Base-by-base conservation (phyloP, 1,140 invertebrate species). In the Zophobas atratus region DNA sequence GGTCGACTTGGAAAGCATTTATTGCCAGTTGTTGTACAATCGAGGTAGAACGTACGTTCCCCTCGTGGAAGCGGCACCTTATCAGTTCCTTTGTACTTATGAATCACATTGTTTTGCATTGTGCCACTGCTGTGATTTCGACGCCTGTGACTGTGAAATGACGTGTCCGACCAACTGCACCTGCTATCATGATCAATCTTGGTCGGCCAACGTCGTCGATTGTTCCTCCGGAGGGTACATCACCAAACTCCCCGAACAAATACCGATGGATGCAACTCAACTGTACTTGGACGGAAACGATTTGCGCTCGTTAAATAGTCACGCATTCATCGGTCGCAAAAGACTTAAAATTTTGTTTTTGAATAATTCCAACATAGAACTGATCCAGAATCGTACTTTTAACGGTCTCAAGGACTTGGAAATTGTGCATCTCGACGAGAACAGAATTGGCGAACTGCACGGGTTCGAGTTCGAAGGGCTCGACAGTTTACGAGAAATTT, bases 111-210 rank as follows among this genome's bases (percentile, higher is more conserved):
- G 96, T 86, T 96, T 96, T 84, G 93, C 95, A 0, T 86, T 96
- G 53, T 98, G 96, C 85, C 94, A 97, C 80, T 98, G 96, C 87
- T 98, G 96, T 86, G 96, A 98, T 84, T 98, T 96, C 83, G 95
- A 97, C 86, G 96, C 96, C 34, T 98, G 96, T 86, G 94, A 98
- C 85, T 98, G 96, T 88, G 95, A 97, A 89, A 97, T 98, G 96
- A 97, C 94, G 33, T 98, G 96, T 84, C 96, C 96, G 33, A 91
- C 91, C 57, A 95, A 96, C 83, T 98, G 96, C 86, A 94, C 94
- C 39, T 98, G 96, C 87, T 97, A 96, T 87, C 95, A 97, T 84
- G 96, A 97, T 86, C 94, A 96, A 84, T 94, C 94, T 8, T 97
- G 96, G 95, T 93, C 93, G 39, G 94, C 95, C 5, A 98, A 98